Evolutionary conservation across 2,888 invertebrate species (phyloP).

Genomic region (Drosophila merina): DNA sequence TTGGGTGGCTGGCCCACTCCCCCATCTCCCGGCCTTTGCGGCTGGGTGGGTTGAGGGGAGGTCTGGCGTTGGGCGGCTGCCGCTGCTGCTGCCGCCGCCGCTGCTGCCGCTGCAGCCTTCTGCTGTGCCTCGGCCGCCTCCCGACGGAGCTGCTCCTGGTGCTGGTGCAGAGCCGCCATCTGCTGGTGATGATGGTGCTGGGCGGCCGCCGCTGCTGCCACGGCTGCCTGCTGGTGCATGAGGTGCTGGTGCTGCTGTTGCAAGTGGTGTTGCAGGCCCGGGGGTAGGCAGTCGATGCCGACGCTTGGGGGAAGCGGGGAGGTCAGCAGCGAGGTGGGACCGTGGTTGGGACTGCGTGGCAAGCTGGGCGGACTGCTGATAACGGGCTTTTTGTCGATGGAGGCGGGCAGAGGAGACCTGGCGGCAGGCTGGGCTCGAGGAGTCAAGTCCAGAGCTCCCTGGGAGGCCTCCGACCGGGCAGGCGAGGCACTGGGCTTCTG

Average conservation of each 20-base stretch:
- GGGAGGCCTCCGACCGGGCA: slow-evolving; percentile 84
- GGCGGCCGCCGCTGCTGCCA: slow-evolving; percentile 78
- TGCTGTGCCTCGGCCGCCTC: slow-evolving; percentile 77
- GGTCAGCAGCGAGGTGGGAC: slow-evolving; percentile 52
- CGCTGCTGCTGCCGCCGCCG: slow-evolving; percentile 56
- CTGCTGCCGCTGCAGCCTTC: slow-evolving; percentile 83
- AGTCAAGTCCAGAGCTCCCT: slow-evolving; percentile 86
- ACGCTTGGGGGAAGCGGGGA: slow-evolving; percentile 64
- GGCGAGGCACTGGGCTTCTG: slow-evolving; percentile 75
- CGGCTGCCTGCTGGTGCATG: slow-evolving; percentile 80
- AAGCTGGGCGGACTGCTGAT: slow-evolving; percentile 57
- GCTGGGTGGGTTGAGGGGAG: slow-evolving; percentile 40
- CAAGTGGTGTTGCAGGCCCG: slow-evolving; percentile 80
- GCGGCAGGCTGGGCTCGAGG: slow-evolving; percentile 50
- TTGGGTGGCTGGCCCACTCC: slow-evolving; percentile 55
- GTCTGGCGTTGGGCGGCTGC: slow-evolving; percentile 61
- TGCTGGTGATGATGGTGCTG: slow-evolving; percentile 82
- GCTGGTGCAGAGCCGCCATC: slow-evolving; percentile 73
- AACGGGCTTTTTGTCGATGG: slow-evolving; percentile 56
- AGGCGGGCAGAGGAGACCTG: slow-evolving; percentile 51
- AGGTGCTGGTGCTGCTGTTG: slow-evolving; percentile 82
- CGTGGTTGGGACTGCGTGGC: slow-evolving; percentile 49
- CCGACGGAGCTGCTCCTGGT: slow-evolving; percentile 81
- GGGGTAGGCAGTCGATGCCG: slow-evolving; percentile 78
- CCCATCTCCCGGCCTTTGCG: neutral